Evolutionary conservation across 2,888 invertebrate species (phyloP), one percentile per base, ranked within the genome.

Genomic region (Macropis europaea): DNA sequence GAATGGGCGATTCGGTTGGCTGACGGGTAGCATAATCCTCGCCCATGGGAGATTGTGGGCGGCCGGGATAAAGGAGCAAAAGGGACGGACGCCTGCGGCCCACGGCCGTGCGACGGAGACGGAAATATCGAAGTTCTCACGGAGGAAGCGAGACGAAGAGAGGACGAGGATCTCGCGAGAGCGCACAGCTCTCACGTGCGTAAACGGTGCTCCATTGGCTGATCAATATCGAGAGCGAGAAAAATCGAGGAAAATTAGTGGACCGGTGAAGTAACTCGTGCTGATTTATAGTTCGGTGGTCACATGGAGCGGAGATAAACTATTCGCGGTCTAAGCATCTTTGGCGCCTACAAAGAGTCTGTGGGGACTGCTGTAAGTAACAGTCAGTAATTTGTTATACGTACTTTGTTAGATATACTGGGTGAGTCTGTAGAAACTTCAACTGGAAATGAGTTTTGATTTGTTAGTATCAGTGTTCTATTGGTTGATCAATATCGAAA

Each of bases 1-100:
- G 73, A 77, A 76, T 75, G 73, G 81, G 76, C 76, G 72, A 79
- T 79, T 79, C 64, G 62, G 75, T 75, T 75, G 81, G 69, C 66
- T 77, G 71, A 76, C 70, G 79, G 82, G 81, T 80, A 81, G 76
- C 80, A 84, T 86, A 88, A 89, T 89, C 87, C 84, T 86, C 86
- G 87, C 85, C 87, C 85, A 84, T 86, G 82, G 84, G 80, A 85
- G 84, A 87, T 86, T 87, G 86, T 85, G 85, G 84, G 84, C 85
- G 87, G 85, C 82, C 79, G 67, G 83, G 85, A 86, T 85, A 82
- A 86, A 84, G 77, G 74, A 78, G 76, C 80, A 78, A 84, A 84
- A 84, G 83, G 81, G 80, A 76, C 73, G 67, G 28, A 24, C 11
- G 11, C 11, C 36, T 48, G 54, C 40, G 47, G 36, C 59, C 53